Evolutionary conservation across 2,113 vertebrate genomes (phyloP).

Genomic region (Hystrix brachyura): DNA sequence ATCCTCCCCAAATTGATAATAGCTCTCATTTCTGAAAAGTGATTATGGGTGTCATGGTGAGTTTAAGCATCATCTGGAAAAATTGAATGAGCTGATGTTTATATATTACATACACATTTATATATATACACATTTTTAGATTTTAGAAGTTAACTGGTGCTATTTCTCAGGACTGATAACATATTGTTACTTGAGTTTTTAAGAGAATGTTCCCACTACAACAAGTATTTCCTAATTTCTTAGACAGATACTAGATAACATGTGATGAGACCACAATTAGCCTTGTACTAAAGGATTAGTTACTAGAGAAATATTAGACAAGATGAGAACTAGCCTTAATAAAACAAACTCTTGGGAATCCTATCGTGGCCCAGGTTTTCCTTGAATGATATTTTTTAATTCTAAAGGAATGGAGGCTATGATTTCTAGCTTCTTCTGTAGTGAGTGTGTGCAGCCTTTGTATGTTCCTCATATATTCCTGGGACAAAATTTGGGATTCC

Average conservation of each 20-base stretch:
- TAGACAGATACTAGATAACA: not conserved
- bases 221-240: not conserved
- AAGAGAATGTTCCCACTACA: not conserved
- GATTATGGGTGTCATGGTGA: not conserved
- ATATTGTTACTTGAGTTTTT: conserved; percentile 8
- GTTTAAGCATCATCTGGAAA: not conserved
- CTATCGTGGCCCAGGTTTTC: not conserved
- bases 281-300: not conserved
- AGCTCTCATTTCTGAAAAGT: not conserved
- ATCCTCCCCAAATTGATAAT: not conserved
- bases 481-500: not conserved
- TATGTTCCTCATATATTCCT: not conserved
- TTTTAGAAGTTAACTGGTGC: not conserved
- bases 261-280: not conserved
- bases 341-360: not conserved
- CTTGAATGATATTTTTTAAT: not conserved
- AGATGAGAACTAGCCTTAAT: not conserved
- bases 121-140: not conserved
- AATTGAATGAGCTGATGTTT: not conserved
- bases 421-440: not conserved
- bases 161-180: conserved; percentile 16
- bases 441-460: not conserved
- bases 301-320: not conserved
- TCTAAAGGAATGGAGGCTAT: not conserved
- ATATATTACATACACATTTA: not conserved